Evolutionary conservation across 1,140 invertebrate genomes (phyloP), one percentile per base, ranked within the genome.

Genomic region (Leptinotarsa undecemlineata): DNA sequence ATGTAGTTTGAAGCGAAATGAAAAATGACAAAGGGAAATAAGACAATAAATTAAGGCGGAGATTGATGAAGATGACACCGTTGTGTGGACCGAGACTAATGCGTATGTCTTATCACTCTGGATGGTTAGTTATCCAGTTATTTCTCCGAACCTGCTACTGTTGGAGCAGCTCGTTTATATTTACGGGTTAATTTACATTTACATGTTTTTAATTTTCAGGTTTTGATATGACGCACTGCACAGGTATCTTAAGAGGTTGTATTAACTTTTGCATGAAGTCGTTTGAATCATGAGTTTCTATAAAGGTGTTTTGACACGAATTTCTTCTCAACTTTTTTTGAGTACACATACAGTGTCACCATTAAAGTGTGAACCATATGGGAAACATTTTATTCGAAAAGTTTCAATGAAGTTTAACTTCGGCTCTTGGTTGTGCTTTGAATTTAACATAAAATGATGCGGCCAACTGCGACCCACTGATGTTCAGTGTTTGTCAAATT

Each of bases 1-100:
- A 80, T 75, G 78, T 80, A 79, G 77, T 63, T 67, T 70, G 66
- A 61, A 69, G 72, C 51, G 68, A 76, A 76, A 81, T 78, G 79
- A 80, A 81, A 80, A 81, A 81, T 80, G 78, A 81, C 78, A 80
- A 79, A 76, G 77, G 80, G 77, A 81, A 81, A 80, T 81, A 81
- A 80, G 76, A 81, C 75, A 77, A 81, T 81, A 81, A 81, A 81
- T 81, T 81, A 78, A 78, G 48, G 63, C 15, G 48, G 76, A 80
- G 80, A 81, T 81, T 80, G 79, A 81, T 81, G 80, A 72, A 78
- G 80, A 76, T 78, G 74, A 63, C 72, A 76, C 72, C 26, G 71
- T 51, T 48, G 75, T 62, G 47, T 77, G 79, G 79, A 80, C 79
- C 76, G 78, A 80, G 74, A 80, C 79, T 78, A 80, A 80, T 77